A percentile compares a stretch with the other conserved stretches of the same genome.
Evolutionary conservation across 2,797 vertebrate genomes (phyloP).

Genomic region (Propithecus perrieri): DNA sequence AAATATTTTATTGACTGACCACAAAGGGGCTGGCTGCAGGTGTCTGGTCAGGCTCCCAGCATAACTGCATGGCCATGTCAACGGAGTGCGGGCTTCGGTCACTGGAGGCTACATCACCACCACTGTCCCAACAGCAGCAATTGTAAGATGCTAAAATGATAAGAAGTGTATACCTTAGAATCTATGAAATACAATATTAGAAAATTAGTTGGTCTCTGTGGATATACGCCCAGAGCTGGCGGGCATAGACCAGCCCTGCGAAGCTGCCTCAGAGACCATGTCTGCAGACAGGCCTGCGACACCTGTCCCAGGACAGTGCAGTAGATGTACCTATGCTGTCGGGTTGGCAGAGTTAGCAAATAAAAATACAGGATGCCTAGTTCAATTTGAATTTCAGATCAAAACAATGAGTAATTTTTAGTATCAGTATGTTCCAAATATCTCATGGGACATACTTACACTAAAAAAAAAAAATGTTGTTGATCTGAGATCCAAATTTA

Average conservation of each 20-base stretch:
- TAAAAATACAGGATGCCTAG: neutral
- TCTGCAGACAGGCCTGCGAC: neutral
- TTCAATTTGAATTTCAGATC: conserved; percentile 32
- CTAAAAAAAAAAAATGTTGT: neutral
- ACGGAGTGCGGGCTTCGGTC: neutral
- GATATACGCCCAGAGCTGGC: neutral
- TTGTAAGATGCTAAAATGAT: neutral
- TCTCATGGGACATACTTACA: neutral
- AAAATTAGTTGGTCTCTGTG: neutral
- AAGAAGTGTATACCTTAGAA: neutral
- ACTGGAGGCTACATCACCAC: no score
- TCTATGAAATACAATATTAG: neutral
- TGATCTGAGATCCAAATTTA: neutral
- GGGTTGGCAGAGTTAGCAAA: neutral
- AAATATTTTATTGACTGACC: neutral
- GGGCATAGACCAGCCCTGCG: fast-evolving
- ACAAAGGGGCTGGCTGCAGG: neutral
- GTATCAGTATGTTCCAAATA: neutral
- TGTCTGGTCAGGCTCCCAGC: neutral
- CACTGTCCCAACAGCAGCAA: neutral
- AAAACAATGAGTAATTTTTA: neutral
- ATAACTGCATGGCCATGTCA: neutral
- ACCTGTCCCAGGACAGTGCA: fast-evolving
- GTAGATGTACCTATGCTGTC: neutral
- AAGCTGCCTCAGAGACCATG: neutral